phyloP scores from a whole-genome alignment of 2,113 vertebrate species.

The Rattus rattus region DNA sequence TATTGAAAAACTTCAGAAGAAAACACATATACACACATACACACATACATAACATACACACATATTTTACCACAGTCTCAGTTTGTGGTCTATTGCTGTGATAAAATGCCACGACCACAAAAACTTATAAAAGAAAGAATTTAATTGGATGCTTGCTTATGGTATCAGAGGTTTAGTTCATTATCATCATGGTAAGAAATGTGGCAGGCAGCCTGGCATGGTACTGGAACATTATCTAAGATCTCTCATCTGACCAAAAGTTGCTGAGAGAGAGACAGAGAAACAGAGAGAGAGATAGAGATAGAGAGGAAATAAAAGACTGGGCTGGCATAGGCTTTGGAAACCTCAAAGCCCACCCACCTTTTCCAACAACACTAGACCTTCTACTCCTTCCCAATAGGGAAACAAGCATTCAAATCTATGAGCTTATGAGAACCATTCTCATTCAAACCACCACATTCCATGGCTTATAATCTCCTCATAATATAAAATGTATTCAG shows the following conservation, averaged over 20 bases:
- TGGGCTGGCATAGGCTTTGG: background rate
- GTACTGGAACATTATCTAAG: background rate
- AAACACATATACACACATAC: background rate
- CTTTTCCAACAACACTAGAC: background rate
- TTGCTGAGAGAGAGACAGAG: too few relatives aligned
- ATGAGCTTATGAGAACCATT: background rate
- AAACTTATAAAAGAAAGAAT: background rate
- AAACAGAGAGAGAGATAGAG: too few relatives aligned
- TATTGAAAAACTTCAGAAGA: background rate
- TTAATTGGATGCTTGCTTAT: background rate
- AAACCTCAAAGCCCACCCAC: background rate
- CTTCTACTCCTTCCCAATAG: background rate
- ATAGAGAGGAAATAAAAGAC: background rate
- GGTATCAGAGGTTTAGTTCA: background rate
- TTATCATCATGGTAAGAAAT: background rate
- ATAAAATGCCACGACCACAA: background rate
- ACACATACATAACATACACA: background rate
- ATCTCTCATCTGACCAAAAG: too few relatives aligned
- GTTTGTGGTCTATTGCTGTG: background rate
- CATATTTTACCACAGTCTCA: background rate
- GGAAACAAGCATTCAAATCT: background rate
- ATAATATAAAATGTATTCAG: background rate
- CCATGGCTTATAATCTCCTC: background rate
- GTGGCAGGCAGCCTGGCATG: background rate
- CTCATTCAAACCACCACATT: background rate